Base-by-base conservation (phyloP, 2,113 vertebrate genomes). In the Callaeas wilsoni region DNA sequence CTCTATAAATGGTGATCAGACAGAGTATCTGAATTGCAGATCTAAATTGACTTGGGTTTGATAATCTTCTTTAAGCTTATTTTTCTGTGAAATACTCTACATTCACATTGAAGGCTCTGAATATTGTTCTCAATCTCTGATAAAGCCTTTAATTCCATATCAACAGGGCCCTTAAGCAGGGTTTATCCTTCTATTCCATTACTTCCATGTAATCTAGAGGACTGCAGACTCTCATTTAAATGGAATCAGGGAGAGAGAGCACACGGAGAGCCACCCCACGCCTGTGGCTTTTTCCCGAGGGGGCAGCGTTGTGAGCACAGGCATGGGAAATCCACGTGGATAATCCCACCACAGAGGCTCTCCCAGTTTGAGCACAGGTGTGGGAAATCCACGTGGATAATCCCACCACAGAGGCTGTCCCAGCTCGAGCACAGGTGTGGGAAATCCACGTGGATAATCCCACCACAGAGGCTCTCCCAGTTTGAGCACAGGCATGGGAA, bases 1-100 rank as follows among this genome's bases (percentile, higher is more conserved):
- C 42, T 62, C 32, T 32, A 4, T 30, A 15, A 57, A 87, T 46
- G 59, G 73, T 0, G 10, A 90, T 80, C 82, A 90, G 60, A n/a
- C 37, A 68, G 64, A 1, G 0, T 26, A 93, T 89, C 87, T 79
- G 60, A 75, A 71, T 1, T 18, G 35, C 17, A 1, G 9, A 93
- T 94, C 86, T 83, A 80, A 95, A 93, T 39, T 67, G 76, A 29
- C 76, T 89, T 41, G 68, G 30, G 30, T 55, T 84, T 74, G 68
- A 76, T 86, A 93, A 95, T 89, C 91, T 49, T 4, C 37, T 32
- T 71, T 46, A 92, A 83, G 83, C 76, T 92, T 14, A 75, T 87
- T 95, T 92, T 86, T 75, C 68, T 90, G 82, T 74, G 75, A 52
- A 80, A 70, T 29, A 46, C 39, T 70, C 74, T 4, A n/a, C 37